phyloP scores from a whole-genome alignment of 2,888 invertebrate species.

The Stenoptilia bipunctidactyla region DNA sequence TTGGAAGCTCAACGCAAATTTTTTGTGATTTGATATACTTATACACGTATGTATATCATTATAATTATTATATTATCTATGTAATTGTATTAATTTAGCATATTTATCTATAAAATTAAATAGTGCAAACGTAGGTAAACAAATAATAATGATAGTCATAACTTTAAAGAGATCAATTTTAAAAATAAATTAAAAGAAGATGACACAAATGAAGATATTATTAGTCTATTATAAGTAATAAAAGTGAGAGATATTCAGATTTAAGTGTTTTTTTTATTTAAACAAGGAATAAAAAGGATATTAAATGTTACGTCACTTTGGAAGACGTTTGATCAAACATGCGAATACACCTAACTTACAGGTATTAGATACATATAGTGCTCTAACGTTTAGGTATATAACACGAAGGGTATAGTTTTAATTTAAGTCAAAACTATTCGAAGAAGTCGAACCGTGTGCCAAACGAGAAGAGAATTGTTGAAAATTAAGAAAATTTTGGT shows the following conservation, averaged over 20 bases:
- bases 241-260: too few relatives aligned
- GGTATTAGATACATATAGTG: constrained; percentile 44
- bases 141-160: constrained; percentile 2
- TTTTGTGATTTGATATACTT: constrained; percentile 54
- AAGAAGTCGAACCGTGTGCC: constrained; percentile 34
- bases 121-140: constrained; percentile 4
- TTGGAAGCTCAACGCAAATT: constrained; percentile 73
- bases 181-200: constrained; percentile 9
- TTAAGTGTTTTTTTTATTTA: background rate
- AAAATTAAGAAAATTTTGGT: background rate
- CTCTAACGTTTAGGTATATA: constrained; percentile 33
- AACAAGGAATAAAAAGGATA: constrained; percentile 17
- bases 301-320: constrained; percentile 58
- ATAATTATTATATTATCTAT: background rate
- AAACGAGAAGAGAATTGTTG: constrained; percentile 30
- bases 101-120: constrained; percentile 16
- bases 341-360: constrained; percentile 59
- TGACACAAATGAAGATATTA: constrained; percentile 15
- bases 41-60: constrained; percentile 15
- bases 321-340: constrained; percentile 68
- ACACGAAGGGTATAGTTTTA: constrained; percentile 34
- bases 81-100: constrained; percentile 11
- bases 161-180: constrained; percentile 10
- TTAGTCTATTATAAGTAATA: too few relatives aligned
- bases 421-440: constrained; percentile 22